These are phyloP conservation scores for Eurytoma californica DNA, from an alignment of 2,888 invertebrate species.

Conservation along the genomic window DNA sequence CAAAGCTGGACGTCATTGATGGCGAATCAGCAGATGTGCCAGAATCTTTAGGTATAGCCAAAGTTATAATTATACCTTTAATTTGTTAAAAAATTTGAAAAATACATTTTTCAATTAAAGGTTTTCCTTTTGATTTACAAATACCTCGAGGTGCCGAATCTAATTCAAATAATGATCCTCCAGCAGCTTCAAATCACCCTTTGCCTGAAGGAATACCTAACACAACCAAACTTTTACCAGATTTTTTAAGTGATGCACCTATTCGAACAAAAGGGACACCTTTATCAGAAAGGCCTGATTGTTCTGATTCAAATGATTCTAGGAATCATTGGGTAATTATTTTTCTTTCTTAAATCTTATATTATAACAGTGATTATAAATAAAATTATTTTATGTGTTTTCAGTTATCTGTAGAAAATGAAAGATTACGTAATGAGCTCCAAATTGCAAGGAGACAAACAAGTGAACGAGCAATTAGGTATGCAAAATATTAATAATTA, in stretches of 20 bases:
- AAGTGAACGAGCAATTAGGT: conserved; percentile 76
- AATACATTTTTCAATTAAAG: conserved; percentile 43
- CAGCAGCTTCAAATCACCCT: conserved; percentile 56
- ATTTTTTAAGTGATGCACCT: conserved; percentile 84
- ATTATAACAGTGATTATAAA: neutral
- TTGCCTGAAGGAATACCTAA: conserved; percentile 70
- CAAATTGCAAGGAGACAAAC: conserved; percentile 77
- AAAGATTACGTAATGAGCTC: conserved; percentile 78
- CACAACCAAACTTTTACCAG: conserved; percentile 80
- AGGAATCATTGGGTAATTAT: conserved; percentile 58
- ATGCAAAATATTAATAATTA: conserved; percentile 28
- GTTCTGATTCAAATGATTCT: conserved; percentile 60
- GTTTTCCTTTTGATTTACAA: conserved; percentile 70
- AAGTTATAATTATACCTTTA: neutral
- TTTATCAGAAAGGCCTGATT: conserved; percentile 60
- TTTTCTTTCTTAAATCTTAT: neutral
- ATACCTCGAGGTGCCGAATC: conserved; percentile 61
- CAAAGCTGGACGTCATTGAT: conserved; percentile 60
- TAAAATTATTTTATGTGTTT: conserved; percentile 18
- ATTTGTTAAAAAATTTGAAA: neutral
- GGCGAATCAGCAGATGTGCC: conserved; percentile 59
- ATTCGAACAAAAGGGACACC: conserved; percentile 74
- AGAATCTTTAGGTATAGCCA: conserved; percentile 62
- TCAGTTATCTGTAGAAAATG: conserved; percentile 73
- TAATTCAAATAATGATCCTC: conserved; percentile 55